phyloP scores from a whole-genome alignment of 2,113 vertebrate genomes.

The human (Homo sapiens) region GRCh38 chr1:178422001-178422500 shows the following conservation, averaged over 20 bases:
- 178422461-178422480: slow-evolving; percentile 51
- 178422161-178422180: slow-evolving; percentile 55
- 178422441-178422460: slow-evolving; percentile 67
- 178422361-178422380: slow-evolving; percentile 58
- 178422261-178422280: slow-evolving; percentile 44
- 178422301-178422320: slow-evolving; percentile 56
- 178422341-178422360: slow-evolving; percentile 62
- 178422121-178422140: neutral
- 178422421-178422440: slow-evolving; percentile 43
- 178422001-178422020: neutral
- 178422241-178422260: slow-evolving; percentile 48
- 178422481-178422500: neutral
- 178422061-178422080: neutral
- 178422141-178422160: slow-evolving; percentile 52
- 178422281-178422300: neutral
- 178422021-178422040: neutral
- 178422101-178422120: neutral
- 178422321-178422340: slow-evolving; percentile 60
- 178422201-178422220: slow-evolving; percentile 22
- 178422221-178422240: slow-evolving; percentile 45
- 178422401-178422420: slow-evolving; percentile 57
- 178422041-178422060: neutral
- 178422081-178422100: neutral
- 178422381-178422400: slow-evolving; percentile 66
- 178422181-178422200: slow-evolving; percentile 37